Percentiles rank a stretch among this genome's conserved stretches.
These are phyloP conservation scores for Pterocles burchelli DNA, from an alignment of 2,113 vertebrate species.

Conservation along the genomic window DNA sequence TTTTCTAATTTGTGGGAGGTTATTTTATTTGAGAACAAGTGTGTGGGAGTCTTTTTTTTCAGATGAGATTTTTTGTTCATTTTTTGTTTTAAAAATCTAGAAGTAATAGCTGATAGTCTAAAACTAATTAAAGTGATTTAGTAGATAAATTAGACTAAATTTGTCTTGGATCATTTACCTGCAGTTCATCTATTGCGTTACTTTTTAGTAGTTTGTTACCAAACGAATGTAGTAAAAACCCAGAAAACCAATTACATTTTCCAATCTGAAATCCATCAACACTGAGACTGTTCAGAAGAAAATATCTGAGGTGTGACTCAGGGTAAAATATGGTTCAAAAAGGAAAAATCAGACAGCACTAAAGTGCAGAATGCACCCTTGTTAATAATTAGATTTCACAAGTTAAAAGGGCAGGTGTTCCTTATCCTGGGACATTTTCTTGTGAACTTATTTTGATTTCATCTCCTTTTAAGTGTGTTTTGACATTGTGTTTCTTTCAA, in stretches of 20 bases:
- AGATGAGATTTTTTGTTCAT: neutral
- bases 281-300: neutral
- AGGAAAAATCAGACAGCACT: neutral
- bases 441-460: neutral
- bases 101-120: neutral
- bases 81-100: neutral
- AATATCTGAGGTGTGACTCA: conserved; percentile 13
- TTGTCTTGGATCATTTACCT: conserved; percentile 21
- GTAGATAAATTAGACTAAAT: conserved; percentile 20
- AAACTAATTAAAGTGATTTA: conserved; percentile 35
- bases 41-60: neutral
- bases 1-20: neutral
- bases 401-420: neutral
- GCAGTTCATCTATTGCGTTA: neutral
- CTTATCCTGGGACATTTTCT: neutral
- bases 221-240: conserved; percentile 10
- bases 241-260: conserved; percentile 43
- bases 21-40: neutral
- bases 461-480: neutral
- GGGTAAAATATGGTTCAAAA: neutral
- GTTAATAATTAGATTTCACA: neutral
- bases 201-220: conserved; percentile 25
- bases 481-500: neutral
- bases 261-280: neutral
- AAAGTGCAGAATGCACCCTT: neutral